Evolutionary conservation across 1,140 invertebrate genomes (phyloP), one percentile per base, ranked within the genome.

Genomic region (Andrena cerasifolii): DNA sequence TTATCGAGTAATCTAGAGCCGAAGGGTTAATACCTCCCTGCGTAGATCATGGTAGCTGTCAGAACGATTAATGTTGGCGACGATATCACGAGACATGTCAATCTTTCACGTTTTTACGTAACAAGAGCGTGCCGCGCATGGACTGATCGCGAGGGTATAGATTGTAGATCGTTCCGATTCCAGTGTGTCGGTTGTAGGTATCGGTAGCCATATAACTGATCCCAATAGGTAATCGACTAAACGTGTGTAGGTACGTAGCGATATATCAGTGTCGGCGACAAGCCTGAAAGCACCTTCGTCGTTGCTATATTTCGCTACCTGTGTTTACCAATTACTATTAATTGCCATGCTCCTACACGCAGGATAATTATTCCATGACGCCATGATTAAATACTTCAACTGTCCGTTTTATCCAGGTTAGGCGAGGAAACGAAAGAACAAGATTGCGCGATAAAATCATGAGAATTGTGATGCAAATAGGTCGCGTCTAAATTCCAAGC

Each of bases 1-100:
- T 16, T 10, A 16, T 45, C 18, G 5, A 33, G 16, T 67, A 77
- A 59, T 82, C 8, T 31, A 62, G n/a, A 24, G 58, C 65, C 54
- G 10, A 47, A 73, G 28, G 8, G n/a, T 65, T 28, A 62, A 43
- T 62, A 62, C 61, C 8, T 33, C 67, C 18, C 36, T 61, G 49
- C 16, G 0, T 21, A 21, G 4, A 33, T 33, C 43, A 24, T n/a
- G 16, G 43, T 14, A 59, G 26, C n/a, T 33, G 24, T 33, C 14
- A 3, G 21, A 59, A 51, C 28, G 47, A 62, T 62, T 24, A 28
- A 18, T 26, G 12, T 59, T 12, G 14, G 43, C 16, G 26, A 5
- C 31, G n/a, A 3, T 45, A 45, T 47, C 14, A 6, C 2, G 24
- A 68, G 5, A 24, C 12, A 6, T 28, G 14, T 51, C 45, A 10